A percentile compares a stretch with the other conserved stretches of the same genome.
Conservation (phyloP, 2,113 vertebrate genomes). For the Tenrec ecaudatus region DNA sequence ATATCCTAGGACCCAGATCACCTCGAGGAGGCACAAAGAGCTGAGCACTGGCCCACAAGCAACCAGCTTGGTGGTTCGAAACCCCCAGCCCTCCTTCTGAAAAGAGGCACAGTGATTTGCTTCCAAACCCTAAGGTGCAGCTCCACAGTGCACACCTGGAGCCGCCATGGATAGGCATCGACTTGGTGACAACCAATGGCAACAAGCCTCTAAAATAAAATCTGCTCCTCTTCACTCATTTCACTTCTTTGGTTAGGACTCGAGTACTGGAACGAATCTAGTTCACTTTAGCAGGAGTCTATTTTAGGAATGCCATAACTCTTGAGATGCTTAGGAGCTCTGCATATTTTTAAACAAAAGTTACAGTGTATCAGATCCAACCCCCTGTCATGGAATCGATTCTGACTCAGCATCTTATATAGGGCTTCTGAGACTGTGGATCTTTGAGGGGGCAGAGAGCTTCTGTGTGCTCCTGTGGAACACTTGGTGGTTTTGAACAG, state of each 20-base stretch:
- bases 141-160: neutral
- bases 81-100: too few species aligned
- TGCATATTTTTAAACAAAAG: neutral
- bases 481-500: too few species aligned
- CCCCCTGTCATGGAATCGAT: too few species aligned
- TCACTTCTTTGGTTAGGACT: neutral
- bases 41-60: neutral
- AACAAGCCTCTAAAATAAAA: neutral
- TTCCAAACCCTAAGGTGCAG: neutral
- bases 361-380: neutral
- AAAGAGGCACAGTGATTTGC: neutral
- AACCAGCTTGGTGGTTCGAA: too few species aligned
- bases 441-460: too few species aligned
- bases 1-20: neutral
- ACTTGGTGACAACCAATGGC: neutral
- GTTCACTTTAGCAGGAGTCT: neutral
- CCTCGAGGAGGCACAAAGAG: neutral
- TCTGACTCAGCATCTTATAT: too few species aligned
- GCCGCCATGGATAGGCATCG: neutral
- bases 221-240: neutral
- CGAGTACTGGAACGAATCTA: neutral
- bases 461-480: too few species aligned
- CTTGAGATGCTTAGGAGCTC: neutral
- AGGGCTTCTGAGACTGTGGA: too few species aligned
- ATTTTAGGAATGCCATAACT: neutral